phyloP scores from a whole-genome alignment of 1,140 invertebrate genomes.

The Rhyacophila brunnea region DNA sequence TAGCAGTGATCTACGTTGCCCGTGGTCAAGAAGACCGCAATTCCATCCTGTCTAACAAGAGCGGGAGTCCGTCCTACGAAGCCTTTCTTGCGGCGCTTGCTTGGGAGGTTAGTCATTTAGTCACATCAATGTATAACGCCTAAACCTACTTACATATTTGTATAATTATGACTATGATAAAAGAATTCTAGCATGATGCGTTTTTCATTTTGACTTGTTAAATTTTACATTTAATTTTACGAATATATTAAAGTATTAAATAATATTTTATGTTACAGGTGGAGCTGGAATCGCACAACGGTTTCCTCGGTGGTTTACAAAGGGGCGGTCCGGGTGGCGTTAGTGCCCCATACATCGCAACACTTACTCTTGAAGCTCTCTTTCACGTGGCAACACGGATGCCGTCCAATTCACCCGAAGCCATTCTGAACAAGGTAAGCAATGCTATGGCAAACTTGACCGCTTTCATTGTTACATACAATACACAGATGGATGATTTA shows the following conservation, averaged over 20 bases:
- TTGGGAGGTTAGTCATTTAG: slow-evolving; percentile 89
- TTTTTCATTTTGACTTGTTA: no score
- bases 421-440: slow-evolving; percentile 84
- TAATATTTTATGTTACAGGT: slow-evolving; percentile 52
- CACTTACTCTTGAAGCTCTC: slow-evolving; percentile 82
- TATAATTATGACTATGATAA: no score
- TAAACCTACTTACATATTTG: no score
- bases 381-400: slow-evolving; percentile 99
- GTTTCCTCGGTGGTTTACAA: slow-evolving; percentile 93
- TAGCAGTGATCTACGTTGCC: slow-evolving; percentile 97
- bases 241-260: no score
- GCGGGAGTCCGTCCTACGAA: slow-evolving; percentile 90
- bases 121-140: no score
- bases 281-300: slow-evolving; percentile 91
- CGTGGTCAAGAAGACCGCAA: slow-evolving; percentile 96
- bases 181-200: no score
- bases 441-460: no score
- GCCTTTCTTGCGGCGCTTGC: slow-evolving; percentile 91
- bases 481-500: no score
- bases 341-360: slow-evolving; percentile 95
- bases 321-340: slow-evolving; percentile 87
- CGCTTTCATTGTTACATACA: no score
- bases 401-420: slow-evolving; percentile 83
- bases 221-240: slow-evolving; percentile 19
- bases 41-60: slow-evolving; percentile 74